Base-by-base conservation (phyloP, 2,888 invertebrate genomes). In the Sesia bembeciformis region DNA sequence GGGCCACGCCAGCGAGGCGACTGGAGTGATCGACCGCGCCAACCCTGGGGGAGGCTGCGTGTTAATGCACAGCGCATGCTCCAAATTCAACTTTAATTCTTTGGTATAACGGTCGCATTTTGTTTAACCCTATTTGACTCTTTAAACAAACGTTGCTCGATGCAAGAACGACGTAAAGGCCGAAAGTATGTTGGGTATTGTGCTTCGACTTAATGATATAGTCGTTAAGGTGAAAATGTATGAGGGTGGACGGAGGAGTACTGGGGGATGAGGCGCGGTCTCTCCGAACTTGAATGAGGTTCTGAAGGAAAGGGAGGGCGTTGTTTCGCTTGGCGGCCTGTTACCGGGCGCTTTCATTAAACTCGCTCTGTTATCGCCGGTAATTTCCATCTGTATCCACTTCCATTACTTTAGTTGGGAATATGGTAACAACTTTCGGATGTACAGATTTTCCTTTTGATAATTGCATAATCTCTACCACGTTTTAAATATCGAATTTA, bases 31-130 rank as follows among this genome's bases (percentile, higher is more conserved):
- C 88, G 88, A 89, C 81, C 84, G 79, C 76, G 74, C 72, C 76
- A 76, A 78, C 82, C 84, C 82, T 74, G 72, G 87, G 88, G 88
- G 86, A 89, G 87, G 84, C 86, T 88, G 88, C 83, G 84, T 86
- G 77, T 77, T 75, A 74, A 81, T 79, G 80, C 78, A 71, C 60
- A 58, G 43, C 62, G 39, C 38, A 51, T 64, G 52, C 57, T 56
- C 67, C 40, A 78, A 63, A 64, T 57, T 64, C 61, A 56, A 71
- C 75, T 67, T 65, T 63, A 62, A 53, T 49, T 38, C 41, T 52
- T 4, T 50, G 43, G 23, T 62, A 63, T 7, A 78, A 82, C 60
- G 69, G 79, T 69, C 57, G 55, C 50, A 65, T 72, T 76, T 80
- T 57, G 56, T 57, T 53, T 55, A 62, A 38, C 38, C 7, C 3